phyloP scores from a whole-genome alignment of 53 echinoderm and acorn worm species.

The Henricia sp. region DNA sequence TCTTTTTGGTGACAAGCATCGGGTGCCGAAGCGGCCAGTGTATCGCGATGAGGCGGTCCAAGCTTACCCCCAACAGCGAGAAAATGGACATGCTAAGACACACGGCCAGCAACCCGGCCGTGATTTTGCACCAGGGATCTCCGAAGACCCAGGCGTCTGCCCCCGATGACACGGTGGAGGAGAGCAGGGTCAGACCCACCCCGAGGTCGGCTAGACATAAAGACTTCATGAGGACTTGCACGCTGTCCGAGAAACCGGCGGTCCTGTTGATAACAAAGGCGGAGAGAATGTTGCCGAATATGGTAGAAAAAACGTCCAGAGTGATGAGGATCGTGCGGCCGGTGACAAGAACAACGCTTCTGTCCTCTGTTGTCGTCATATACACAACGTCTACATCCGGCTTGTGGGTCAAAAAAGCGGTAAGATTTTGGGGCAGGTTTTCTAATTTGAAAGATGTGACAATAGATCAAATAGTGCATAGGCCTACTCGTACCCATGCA shows the following conservation, averaged over 20 bases:
- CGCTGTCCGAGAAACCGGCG: constrained; percentile 5
- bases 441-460: too few relatives aligned
- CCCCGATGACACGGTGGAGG: constrained; percentile 10
- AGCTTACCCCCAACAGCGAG: constrained; percentile 42
- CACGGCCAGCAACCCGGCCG: constrained; percentile 28
- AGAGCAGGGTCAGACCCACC: constrained; percentile 22
- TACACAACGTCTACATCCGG: constrained; percentile 93
- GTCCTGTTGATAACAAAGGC: constrained; percentile 14
- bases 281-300: constrained; percentile 38
- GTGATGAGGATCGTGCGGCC: constrained; percentile 31
- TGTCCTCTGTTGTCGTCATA: not conserved
- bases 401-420: constrained; percentile 93
- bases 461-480: too few relatives aligned
- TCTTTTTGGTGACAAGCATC: constrained; percentile 22
- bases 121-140: constrained; percentile 51
- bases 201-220: constrained; percentile 41
- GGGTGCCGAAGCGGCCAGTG: constrained; percentile 46
- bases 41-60: constrained; percentile 44
- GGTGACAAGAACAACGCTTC: not conserved
- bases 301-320: constrained; percentile 11
- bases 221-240: constrained; percentile 34
- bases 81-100: constrained; percentile 47
- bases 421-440: too few relatives aligned
- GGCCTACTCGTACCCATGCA: too few relatives aligned
- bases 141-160: constrained; percentile 39